Base-by-base conservation (phyloP, 1,140 invertebrate species). In the Epicauta chinensis region DNA sequence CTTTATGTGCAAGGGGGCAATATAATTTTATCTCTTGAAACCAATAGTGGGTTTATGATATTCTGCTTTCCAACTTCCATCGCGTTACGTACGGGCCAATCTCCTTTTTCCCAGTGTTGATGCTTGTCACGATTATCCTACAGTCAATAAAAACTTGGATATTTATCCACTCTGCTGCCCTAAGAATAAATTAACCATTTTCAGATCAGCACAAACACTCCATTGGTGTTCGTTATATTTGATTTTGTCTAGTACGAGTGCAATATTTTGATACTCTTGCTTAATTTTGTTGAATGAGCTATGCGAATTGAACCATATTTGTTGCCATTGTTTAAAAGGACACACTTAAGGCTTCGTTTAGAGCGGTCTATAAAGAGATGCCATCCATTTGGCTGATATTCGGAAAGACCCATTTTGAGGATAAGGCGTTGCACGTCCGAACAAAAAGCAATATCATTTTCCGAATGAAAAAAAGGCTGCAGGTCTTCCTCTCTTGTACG, bases 121-220 rank as follows among this genome's bases (percentile, higher is more conserved):
- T 55, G 9, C 35, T 58, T 61, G 16, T 31, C 55, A 43, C 63
- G 42, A 40, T 56, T 59, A 43, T 65, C 57, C 63, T 66, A 68
- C 9, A 52, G 10, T 51, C 63, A 67, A 36, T 63, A 41, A 49
- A 67, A 68, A 44, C 61, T 68, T n/a, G 52, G 58, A 58, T 60
- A 64, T 56, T 70, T 72, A 43, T 64, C 63, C 55, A 61, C 60
- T 51, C 62, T 62, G 52, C 53, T 65, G 47, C 32, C 61, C 68
- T 3, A 67, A 12, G 29, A 46, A 32, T 12, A 34, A 31, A 44
- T 39, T 35, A 0, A 30, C 48, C 1, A 55, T n/a, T n/a, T n/a
- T n/a, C n/a, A n/a, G n/a, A n/a, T n/a, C n/a, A n/a, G n/a, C n/a
- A n/a, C n/a, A n/a, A n/a, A n/a, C n/a, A n/a, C n/a, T n/a, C n/a